These are phyloP conservation scores for Hipposideros armiger DNA, from an alignment of 2,113 vertebrate genomes.

Conservation along the genomic window DNA sequence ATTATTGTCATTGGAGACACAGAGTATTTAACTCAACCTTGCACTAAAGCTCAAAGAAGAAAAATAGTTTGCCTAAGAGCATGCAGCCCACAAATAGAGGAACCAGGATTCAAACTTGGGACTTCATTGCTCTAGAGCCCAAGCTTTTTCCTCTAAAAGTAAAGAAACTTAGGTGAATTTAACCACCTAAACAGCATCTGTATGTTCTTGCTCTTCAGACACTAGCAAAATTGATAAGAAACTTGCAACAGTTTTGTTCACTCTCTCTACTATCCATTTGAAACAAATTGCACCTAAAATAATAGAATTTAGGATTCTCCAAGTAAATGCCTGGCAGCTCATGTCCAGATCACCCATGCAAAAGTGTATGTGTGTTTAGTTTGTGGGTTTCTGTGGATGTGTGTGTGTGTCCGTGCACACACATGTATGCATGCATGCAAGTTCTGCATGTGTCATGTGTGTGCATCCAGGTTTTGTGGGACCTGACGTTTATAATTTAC, in stretches of 20 bases:
- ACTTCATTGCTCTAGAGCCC: not conserved
- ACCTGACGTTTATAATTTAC: not conserved
- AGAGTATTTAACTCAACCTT: not conserved
- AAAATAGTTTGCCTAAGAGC: not conserved
- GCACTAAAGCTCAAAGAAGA: not conserved
- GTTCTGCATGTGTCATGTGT: not conserved
- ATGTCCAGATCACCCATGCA: not conserved
- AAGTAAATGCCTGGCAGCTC: not conserved
- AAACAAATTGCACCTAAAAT: not conserved
- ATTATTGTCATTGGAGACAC: not conserved
- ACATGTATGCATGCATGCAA: not conserved
- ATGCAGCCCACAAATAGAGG: not conserved
- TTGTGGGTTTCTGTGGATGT: not conserved
- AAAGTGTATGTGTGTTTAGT: not conserved
- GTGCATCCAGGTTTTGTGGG: not conserved
- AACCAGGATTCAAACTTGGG: not conserved
- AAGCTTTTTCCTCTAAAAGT: not conserved
- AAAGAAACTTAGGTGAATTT: not conserved
- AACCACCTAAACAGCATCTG: not conserved
- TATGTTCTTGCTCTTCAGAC: not conserved
- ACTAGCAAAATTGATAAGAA: not conserved
- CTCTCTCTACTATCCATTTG: not conserved
- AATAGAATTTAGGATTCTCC: not conserved
- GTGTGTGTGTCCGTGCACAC: fast-evolving
- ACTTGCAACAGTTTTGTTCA: not conserved